Evolutionary conservation across 1,140 invertebrate species (phyloP).

Genomic region (Ostrea denselamellosa): DNA sequence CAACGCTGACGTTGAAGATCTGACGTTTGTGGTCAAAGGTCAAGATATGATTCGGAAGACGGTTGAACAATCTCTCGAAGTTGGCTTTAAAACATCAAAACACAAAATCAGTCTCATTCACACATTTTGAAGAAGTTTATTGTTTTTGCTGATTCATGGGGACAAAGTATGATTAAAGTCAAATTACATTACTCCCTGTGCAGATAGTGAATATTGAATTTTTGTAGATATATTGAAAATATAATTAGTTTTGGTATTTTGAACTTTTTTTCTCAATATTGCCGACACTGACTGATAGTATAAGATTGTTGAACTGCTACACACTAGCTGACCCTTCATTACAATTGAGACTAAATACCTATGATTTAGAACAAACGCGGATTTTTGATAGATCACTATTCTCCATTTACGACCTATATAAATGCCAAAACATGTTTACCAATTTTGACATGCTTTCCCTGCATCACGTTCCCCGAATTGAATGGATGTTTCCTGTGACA

Average conservation of each 20-base stretch:
- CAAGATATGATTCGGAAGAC: conserved; percentile 72
- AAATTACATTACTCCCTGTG: too few species aligned
- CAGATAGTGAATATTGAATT: too few species aligned
- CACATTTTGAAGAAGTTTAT: neutral
- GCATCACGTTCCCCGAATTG: neutral
- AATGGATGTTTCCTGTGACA: neutral
- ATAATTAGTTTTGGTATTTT: too few species aligned
- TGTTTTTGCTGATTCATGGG: too few species aligned
- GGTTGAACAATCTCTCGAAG: conserved; percentile 70
- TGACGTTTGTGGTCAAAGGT: conserved; percentile 69
- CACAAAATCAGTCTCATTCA: neutral
- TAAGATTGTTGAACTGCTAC: too few species aligned
- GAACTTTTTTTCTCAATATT: too few species aligned
- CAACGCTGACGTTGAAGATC: conserved; percentile 66
- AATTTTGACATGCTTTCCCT: neutral
- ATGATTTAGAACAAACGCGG: too few species aligned
- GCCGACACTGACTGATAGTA: too few species aligned
- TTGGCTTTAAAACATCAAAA: conserved; percentile 60
- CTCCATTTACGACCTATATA: neutral
- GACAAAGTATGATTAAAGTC: too few species aligned
- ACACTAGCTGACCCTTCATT: too few species aligned
- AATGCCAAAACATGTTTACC: neutral
- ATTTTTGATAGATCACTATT: neutral
- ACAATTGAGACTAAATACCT: too few species aligned
- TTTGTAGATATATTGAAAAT: too few species aligned